Evolutionary conservation across 2,113 vertebrate genomes (phyloP).

Genomic region (Todiramphus saurophagus): DNA sequence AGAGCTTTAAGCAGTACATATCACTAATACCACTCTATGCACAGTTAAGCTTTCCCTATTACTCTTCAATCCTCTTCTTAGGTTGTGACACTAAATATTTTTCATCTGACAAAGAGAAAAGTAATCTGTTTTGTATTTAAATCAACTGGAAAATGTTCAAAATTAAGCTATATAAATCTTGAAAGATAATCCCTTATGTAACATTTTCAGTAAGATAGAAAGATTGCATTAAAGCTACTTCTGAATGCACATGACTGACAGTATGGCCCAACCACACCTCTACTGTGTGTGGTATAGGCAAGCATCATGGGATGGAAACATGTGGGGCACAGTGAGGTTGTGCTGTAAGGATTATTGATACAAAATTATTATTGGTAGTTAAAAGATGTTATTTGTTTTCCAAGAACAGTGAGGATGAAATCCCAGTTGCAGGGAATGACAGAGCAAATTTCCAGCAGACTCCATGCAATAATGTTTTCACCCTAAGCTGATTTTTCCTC

Average conservation of each 20-base stretch:
- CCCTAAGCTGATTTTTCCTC: neutral
- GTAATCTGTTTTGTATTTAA: neutral
- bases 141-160: neutral
- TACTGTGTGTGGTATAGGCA: accelerated
- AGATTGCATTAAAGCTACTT: neutral
- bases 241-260: neutral
- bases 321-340: neutral
- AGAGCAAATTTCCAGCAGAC: neutral
- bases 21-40: neutral
- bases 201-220: neutral
- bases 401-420: neutral
- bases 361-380: neutral
- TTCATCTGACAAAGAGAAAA: neutral
- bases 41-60: neutral
- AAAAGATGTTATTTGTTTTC: neutral
- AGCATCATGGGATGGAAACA: neutral
- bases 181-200: neutral
- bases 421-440: neutral
- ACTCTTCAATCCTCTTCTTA: slow-evolving; percentile 3
- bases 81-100: neutral
- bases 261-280: neutral
- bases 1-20: neutral
- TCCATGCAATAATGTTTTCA: neutral
- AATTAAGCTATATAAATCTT: neutral
- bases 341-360: neutral